Conservation (phyloP, 2,797 vertebrate genomes). For the Micropoecilia bifurca region DNA sequence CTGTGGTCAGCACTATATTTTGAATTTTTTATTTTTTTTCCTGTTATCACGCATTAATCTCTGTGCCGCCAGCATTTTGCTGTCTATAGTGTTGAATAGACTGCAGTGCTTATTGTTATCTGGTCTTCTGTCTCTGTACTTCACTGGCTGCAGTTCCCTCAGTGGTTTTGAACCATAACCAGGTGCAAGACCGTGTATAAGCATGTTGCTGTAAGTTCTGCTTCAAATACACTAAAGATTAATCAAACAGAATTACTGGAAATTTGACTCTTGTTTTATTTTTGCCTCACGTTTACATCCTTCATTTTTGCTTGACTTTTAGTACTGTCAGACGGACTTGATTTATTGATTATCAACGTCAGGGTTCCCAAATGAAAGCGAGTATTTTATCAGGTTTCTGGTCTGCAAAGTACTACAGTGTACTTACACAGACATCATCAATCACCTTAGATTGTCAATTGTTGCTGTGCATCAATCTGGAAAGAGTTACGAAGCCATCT, state of each 20-base stretch:
- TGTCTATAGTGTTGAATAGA: conserved; percentile 80
- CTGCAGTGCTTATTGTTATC: conserved; percentile 73
- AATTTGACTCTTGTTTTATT: conserved; percentile 9
- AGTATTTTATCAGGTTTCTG: background rate
- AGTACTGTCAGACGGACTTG: background rate
- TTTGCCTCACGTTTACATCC: background rate
- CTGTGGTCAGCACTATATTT: conserved; percentile 74
- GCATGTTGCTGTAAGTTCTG: conserved; percentile 49
- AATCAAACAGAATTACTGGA: conserved; percentile 19
- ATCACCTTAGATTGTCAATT: background rate
- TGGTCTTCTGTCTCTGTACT: conserved; percentile 67
- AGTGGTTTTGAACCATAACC: conserved; percentile 72
- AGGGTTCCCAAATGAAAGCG: background rate
- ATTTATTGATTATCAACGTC: background rate
- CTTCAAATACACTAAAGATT: conserved; percentile 37
- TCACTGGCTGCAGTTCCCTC: conserved; percentile 57
- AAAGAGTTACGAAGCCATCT: background rate
- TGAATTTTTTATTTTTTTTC: conserved; percentile 44
- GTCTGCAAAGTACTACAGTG: background rate
- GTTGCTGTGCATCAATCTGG: background rate
- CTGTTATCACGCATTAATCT: conserved; percentile 73
- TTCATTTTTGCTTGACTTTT: background rate
- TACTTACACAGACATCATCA: background rate
- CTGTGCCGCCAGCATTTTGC: conserved; percentile 76
- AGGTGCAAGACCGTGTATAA: conserved; percentile 69